Evolutionary conservation across 1,140 invertebrate genomes (phyloP), one percentile per base, ranked within the genome.

Genomic region (Drosophila ficusphila): DNA sequence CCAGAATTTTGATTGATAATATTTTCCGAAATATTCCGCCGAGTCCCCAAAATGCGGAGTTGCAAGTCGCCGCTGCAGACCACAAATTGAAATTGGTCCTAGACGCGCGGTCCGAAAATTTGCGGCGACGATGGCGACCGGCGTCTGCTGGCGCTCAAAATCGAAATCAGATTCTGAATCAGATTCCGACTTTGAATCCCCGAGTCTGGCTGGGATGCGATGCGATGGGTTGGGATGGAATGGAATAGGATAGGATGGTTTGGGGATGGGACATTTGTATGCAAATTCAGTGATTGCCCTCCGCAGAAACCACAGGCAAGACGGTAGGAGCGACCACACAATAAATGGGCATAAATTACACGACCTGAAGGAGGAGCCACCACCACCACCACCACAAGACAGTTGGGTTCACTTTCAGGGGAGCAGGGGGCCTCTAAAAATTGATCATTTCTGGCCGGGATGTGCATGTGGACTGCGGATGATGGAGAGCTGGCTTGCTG

Each of bases 271-370:
- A 48, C 60, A 71, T 73, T 68, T 83, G 83, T 85, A 85, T 85
- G 81, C 81, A 85, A 85, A 85, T 85, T 76, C 60, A 46, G 70
- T 86, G 81, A 85, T 85, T 85, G 76, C 79, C 65, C 57, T 48
- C 19, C 39, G 47, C 34, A 64, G 58, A 52, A 79, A 79, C 76
- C 76, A 76, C 76, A 79, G 74, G 70, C 69, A 81, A 81, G 74
- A 74, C 79, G 75, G 79, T 83, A 83, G 79, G 62, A 79, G 82
- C 65, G 72, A 86, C 81, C 81, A 74, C 81, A 86, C 81, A 85
- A 85, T 85, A 85, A 85, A 86, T 86, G 81, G 82, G 82, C 81
- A 86, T 86, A 86, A 86, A 86, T 86, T 86, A 86, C 81, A 74
- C 72, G 85, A 86, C 77, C 85, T 72, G 82, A 81, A 68, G 77